Conservation (phyloP, 2,888 invertebrate genomes). For the Drosophila suboccidentalis region DNA sequence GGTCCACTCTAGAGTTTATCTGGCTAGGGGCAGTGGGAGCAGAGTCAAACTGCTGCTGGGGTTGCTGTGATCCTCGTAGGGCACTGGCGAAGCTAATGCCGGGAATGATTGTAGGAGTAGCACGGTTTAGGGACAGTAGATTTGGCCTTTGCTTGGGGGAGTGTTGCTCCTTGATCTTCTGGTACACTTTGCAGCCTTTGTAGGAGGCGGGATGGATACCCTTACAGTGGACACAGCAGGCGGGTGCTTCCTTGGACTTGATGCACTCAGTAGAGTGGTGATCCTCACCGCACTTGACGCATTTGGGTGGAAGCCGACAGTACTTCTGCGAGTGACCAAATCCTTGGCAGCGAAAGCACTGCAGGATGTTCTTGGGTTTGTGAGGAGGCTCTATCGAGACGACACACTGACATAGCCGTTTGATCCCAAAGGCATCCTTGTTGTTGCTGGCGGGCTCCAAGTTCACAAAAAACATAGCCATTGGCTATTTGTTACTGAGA, state of each 20-base stretch:
- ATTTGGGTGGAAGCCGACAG: not conserved
- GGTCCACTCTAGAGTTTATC: not conserved
- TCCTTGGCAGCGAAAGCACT: constrained; percentile 8
- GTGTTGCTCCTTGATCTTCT: not conserved
- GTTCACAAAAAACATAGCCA: not conserved
- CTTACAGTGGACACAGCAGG: not conserved
- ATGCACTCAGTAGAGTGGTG: not conserved
- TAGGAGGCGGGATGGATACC: not conserved
- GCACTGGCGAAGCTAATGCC: not conserved
- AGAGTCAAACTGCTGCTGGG: not conserved
- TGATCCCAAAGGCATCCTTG: not conserved
- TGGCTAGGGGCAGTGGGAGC: not conserved
- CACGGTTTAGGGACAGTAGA: not conserved
- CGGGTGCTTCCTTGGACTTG: not conserved
- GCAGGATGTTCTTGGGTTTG: not conserved
- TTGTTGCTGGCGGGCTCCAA: not conserved
- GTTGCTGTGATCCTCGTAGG: not conserved
- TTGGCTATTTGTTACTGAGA: not conserved
- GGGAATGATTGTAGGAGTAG: not conserved
- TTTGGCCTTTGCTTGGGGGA: not conserved
- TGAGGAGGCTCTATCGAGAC: not conserved
- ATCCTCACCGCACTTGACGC: not conserved
- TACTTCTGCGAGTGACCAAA: constrained; percentile 1
- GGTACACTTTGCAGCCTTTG: not conserved
- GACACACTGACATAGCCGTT: not conserved